Percentiles rank a stretch among this genome's conserved stretches.
These are phyloP conservation scores for Acleris holmiana DNA, from an alignment of 2,888 invertebrate genomes.

Conservation along the genomic window DNA sequence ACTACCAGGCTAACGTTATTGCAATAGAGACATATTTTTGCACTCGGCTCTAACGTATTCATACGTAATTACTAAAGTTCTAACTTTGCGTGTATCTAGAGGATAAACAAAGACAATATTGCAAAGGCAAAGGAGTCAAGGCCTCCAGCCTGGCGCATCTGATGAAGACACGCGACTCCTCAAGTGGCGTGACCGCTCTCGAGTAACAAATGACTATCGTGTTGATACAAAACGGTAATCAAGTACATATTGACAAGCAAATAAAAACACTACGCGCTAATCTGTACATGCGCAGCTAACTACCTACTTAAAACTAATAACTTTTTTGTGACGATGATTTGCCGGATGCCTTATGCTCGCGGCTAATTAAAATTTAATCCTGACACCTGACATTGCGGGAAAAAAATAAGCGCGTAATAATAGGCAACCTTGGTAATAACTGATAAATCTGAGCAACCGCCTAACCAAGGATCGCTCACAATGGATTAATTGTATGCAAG, in stretches of 20 bases:
- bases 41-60: not conserved
- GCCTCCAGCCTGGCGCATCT: slow-evolving; percentile 28
- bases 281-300: slow-evolving; percentile 11
- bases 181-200: slow-evolving; percentile 22
- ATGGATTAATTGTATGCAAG: slow-evolving; percentile 68
- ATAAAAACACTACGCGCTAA: slow-evolving; percentile 1
- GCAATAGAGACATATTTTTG: too few relatives aligned
- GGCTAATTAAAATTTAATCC: slow-evolving; percentile 31
- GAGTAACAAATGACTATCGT: not conserved
- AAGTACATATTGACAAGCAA: not conserved
- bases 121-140: slow-evolving; percentile 32
- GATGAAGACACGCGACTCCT: slow-evolving; percentile 34
- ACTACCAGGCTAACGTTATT: too few relatives aligned
- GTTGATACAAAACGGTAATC: not conserved
- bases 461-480: slow-evolving; percentile 61
- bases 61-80: not conserved
- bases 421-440: slow-evolving; percentile 24
- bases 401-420: slow-evolving; percentile 26
- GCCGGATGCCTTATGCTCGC: slow-evolving; percentile 11
- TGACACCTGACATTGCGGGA: slow-evolving; percentile 10
- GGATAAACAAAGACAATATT: slow-evolving; percentile 33
- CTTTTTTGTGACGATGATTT: slow-evolving; percentile 22
- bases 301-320: slow-evolving; percentile 3
- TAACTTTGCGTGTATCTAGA: slow-evolving; percentile 18
- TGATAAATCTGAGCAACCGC: slow-evolving; percentile 45